Evolutionary conservation across 2,797 vertebrate genomes (phyloP).

Genomic region (Cryptoblepharus egeriae): DNA sequence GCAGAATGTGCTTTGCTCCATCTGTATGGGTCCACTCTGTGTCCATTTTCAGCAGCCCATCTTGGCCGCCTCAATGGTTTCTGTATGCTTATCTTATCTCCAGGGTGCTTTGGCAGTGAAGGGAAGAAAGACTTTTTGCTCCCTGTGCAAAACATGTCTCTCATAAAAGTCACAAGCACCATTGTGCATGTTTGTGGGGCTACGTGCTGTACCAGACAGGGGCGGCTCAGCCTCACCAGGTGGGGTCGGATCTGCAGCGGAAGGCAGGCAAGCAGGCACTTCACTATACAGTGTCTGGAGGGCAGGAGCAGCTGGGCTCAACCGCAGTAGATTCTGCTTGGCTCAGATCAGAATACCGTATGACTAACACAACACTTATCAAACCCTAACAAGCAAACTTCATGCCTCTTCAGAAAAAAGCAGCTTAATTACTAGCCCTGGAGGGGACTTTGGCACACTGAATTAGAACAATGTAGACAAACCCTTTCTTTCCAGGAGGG

Average conservation of each 20-base stretch:
- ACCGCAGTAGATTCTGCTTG: conserved; percentile 16
- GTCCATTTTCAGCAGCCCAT: background rate
- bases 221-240: conserved; percentile 6
- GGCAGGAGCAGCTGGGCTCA: background rate
- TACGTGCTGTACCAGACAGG: conserved; percentile 44
- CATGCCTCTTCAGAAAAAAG: background rate
- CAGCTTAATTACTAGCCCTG: conserved; percentile 18
- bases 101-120: background rate
- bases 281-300: background rate
- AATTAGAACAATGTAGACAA: background rate
- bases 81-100: no score
- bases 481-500: background rate
- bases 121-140: no score
- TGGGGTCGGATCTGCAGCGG: conserved; percentile 15
- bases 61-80: background rate
- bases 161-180: background rate
- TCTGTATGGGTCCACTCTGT: background rate
- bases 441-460: background rate
- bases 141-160: no score
- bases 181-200: background rate
- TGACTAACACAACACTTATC: background rate
- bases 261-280: background rate
- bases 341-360: fast-evolving
- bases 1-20: background rate
- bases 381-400: conserved; percentile 30